phyloP scores from a whole-genome alignment of 2,888 invertebrate genomes.

The Meta bourneti region DNA sequence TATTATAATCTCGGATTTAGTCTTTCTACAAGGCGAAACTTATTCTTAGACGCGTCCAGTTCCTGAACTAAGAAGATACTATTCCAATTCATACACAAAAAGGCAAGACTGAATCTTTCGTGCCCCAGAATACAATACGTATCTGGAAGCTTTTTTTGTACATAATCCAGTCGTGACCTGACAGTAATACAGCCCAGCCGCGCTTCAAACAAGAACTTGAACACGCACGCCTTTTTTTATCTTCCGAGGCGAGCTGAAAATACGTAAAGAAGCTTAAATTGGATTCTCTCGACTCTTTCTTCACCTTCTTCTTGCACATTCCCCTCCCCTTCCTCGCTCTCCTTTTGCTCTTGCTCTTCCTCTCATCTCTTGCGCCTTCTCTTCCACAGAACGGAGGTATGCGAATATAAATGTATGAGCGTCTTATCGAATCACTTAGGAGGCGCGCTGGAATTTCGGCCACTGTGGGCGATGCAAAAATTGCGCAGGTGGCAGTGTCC shows the following conservation, averaged over 20 bases:
- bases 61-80: too few relatives aligned
- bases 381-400: background rate
- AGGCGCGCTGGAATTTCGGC: conserved; percentile 41
- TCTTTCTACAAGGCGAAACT: too few relatives aligned
- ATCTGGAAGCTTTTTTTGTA: background rate
- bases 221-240: conserved; percentile 68
- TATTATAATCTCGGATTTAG: too few relatives aligned
- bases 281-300: conserved; percentile 69
- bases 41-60: too few relatives aligned
- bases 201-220: conserved; percentile 66
- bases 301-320: conserved; percentile 69
- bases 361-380: background rate
- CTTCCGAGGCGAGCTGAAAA: conserved; percentile 14
- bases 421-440: conserved; percentile 71
- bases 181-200: background rate
- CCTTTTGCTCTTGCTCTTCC: conserved; percentile 12
- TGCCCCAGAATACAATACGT: conserved; percentile 21
- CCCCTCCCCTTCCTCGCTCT: conserved; percentile 20
- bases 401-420: conserved; percentile 57
- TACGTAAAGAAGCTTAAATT: conserved; percentile 73
- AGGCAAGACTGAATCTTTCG: background rate
- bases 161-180: conserved; percentile 67
- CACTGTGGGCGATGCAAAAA: conserved; percentile 42
- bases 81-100: background rate
- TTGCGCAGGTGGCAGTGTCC: conserved; percentile 4